These are phyloP conservation scores for Phataginus tricuspis DNA, from an alignment of 2,797 vertebrate species.

Conservation along the genomic window DNA sequence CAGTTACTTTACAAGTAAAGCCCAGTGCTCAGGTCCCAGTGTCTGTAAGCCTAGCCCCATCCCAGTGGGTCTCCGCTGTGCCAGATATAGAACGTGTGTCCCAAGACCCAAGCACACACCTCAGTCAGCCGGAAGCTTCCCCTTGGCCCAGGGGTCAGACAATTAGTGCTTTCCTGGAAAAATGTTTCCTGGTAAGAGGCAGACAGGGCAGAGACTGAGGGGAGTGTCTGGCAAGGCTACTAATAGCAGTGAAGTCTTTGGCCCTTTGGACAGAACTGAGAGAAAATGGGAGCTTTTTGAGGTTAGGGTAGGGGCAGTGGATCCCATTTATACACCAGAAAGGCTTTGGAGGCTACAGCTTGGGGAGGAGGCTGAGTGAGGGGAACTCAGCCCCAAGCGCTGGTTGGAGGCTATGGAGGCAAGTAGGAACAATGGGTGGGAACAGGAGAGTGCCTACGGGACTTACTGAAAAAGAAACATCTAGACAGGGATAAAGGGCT, in stretches of 20 bases:
- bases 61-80: not conserved
- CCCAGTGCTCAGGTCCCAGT: not conserved
- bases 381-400: not conserved
- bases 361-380: not conserved
- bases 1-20: not conserved
- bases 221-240: not conserved
- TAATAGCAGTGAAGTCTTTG: not conserved
- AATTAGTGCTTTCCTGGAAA: not conserved
- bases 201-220: not conserved
- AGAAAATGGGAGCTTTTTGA: not conserved
- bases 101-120: not conserved
- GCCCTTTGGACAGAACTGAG: not conserved
- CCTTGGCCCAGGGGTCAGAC: not conserved
- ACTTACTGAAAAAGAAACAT: not conserved
- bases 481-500: not conserved
- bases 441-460: not conserved
- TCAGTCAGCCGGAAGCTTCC: not conserved
- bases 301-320: no score
- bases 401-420: rapidly evolving
- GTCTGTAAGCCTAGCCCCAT: not conserved
- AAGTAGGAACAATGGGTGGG: not conserved
- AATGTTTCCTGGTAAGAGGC: not conserved
- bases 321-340: not conserved
- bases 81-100: not conserved
- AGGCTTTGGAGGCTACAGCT: not conserved